A percentile compares a stretch with the other conserved stretches of the same genome.
Evolutionary conservation across 2,888 invertebrate genomes (phyloP).

Genomic region (Graphium colonna): DNA sequence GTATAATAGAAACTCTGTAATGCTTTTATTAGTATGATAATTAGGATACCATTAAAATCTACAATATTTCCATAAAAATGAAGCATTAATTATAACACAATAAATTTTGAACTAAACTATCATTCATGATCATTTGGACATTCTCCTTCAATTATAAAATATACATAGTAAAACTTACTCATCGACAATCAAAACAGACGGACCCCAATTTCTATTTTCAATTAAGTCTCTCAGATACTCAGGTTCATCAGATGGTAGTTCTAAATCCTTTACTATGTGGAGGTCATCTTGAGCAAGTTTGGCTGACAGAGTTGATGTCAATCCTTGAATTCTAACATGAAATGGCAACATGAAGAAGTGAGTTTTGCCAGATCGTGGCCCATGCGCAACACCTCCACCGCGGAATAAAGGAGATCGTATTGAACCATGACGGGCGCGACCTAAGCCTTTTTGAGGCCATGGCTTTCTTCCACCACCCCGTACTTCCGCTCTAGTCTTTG

Average conservation of each 20-base stretch:
- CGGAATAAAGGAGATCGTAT: slow-evolving; percentile 93
- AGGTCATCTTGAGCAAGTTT: slow-evolving; percentile 98
- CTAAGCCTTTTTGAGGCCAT: slow-evolving; percentile 97
- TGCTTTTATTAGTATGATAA: not conserved
- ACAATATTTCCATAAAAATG: too few species aligned
- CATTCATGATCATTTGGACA: too few species aligned
- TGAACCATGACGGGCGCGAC: slow-evolving; percentile 94
- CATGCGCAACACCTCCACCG: slow-evolving; percentile 92
- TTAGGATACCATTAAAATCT: not conserved
- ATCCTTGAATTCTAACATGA: slow-evolving; percentile 86
- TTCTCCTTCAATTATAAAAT: not conserved
- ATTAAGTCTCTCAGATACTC: slow-evolving; percentile 89
- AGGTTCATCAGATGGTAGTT: slow-evolving; percentile 91
- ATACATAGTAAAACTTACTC: slow-evolving; percentile 80
- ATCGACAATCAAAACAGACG: slow-evolving; percentile 96
- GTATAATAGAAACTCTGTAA: not conserved
- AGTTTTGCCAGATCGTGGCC: slow-evolving; percentile 93
- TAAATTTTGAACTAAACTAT: too few species aligned
- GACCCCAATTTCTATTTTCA: slow-evolving; percentile 95
- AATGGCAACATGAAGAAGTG: slow-evolving; percentile 97
- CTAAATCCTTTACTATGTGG: slow-evolving; percentile 92
- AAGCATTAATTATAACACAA: too few species aligned
- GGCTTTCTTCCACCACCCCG: slow-evolving; percentile 95
- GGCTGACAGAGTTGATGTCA: slow-evolving; percentile 90
- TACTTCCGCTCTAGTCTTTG: slow-evolving; percentile 91